Conservation (phyloP, 1,140 invertebrate genomes). For the Micrasema longulum region DNA sequence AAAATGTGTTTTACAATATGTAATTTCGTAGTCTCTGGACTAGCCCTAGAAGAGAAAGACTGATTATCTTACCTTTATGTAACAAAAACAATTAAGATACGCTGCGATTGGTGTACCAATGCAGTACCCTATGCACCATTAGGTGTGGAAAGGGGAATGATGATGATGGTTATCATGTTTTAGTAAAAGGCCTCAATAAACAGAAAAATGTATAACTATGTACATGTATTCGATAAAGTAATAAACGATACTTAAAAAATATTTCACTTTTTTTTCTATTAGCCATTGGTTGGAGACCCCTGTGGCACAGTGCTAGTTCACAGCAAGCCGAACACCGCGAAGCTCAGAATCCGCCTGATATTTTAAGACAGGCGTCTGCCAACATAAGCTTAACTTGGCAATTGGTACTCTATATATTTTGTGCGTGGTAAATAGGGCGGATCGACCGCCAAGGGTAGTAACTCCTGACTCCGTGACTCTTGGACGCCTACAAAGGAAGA, state of each 20-base stretch:
- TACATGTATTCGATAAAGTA: too few species aligned
- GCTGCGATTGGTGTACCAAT: too few species aligned
- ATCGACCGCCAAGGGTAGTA: slow-evolving; percentile 24
- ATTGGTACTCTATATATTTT: slow-evolving; percentile 55
- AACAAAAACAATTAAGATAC: too few species aligned
- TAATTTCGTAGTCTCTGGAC: too few species aligned
- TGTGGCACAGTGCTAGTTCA: background rate
- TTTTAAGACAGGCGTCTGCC: slow-evolving; percentile 54
- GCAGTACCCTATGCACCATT: too few species aligned
- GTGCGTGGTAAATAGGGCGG: slow-evolving; percentile 51
- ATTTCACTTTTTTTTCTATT: background rate
- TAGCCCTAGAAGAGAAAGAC: too few species aligned
- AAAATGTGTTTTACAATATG: too few species aligned
- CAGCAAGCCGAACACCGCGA: slow-evolving; percentile 32
- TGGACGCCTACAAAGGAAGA: slow-evolving; percentile 13
- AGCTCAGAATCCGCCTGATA: slow-evolving; percentile 52
- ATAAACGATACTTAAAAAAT: background rate
- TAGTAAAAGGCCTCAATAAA: too few species aligned
- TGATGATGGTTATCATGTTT: too few species aligned
- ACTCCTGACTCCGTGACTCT: slow-evolving; percentile 19
- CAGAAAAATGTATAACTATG: too few species aligned
- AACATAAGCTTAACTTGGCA: slow-evolving; percentile 54
- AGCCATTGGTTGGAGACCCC: slow-evolving; percentile 14
- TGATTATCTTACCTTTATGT: too few species aligned
- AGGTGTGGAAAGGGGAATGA: too few species aligned